phyloP scores from a whole-genome alignment of 2,888 invertebrate genomes.

The Digitonthophagus gazella region DNA sequence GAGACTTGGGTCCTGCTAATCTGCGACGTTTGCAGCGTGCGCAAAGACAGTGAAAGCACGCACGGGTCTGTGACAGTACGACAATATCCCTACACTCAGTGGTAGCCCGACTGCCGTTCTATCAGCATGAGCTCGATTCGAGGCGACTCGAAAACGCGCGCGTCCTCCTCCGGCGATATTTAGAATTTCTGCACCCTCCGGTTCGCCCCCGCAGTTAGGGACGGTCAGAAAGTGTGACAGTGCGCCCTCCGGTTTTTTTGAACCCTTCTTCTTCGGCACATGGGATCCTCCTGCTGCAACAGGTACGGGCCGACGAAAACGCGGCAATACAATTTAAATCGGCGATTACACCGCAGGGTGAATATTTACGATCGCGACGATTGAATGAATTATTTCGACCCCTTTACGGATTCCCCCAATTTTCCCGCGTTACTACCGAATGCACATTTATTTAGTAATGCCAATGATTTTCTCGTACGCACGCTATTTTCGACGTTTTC shows the following conservation, averaged over 20 bases:
- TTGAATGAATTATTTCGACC: neutral
- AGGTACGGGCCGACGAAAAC: neutral
- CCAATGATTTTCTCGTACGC: neutral
- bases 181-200: neutral
- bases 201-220: neutral
- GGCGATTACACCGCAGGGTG: neutral
- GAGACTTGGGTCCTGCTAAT: neutral
- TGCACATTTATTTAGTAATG: neutral
- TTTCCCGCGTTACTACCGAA: neutral
- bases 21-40: conserved; percentile 24
- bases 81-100: conserved; percentile 35
- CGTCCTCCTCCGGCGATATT: neutral
- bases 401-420: neutral
- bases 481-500: neutral
- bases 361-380: neutral
- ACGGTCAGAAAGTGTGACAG: too few species aligned
- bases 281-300: neutral
- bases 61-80: conserved; percentile 36
- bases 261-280: conserved; percentile 1
- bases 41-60: conserved; percentile 38
- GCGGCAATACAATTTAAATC: neutral
- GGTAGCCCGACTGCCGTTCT: conserved; percentile 36
- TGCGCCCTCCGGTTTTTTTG: neutral
- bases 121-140: conserved; percentile 33
- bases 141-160: conserved; percentile 5